These are phyloP conservation scores for Lophochroa leadbeateri DNA, from an alignment of 2,113 vertebrate species.

Conservation along the genomic window DNA sequence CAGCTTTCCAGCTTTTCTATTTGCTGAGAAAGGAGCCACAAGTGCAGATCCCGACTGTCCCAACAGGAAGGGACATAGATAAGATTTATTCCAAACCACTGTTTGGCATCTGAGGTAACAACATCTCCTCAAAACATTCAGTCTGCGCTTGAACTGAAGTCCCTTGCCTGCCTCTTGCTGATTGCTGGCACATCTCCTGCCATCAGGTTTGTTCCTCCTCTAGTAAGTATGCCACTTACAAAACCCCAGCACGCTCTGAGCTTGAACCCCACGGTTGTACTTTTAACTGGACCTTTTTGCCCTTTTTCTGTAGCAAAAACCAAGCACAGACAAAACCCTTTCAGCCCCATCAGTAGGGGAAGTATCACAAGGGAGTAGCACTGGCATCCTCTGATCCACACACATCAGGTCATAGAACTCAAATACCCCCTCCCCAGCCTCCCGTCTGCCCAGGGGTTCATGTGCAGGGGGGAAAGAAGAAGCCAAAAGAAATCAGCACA, in stretches of 20 bases:
- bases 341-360: rapidly evolving
- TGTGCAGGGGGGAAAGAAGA: no score
- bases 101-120: rapidly evolving
- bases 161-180: background rate
- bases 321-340: background rate
- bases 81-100: background rate
- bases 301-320: background rate
- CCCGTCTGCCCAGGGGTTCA: rapidly evolving
- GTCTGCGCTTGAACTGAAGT: background rate
- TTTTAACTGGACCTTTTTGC: background rate
- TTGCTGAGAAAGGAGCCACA: background rate
- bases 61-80: background rate
- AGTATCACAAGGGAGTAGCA: rapidly evolving
- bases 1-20: background rate
- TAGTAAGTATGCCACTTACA: background rate
- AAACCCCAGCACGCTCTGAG: background rate
- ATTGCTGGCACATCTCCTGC: background rate
- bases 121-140: background rate
- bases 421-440: background rate
- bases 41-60: background rate
- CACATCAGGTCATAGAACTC: background rate
- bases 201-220: background rate
- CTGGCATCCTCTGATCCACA: background rate
- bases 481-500: background rate
- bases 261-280: background rate